A percentile compares a stretch with the other conserved stretches of the same genome.
phyloP scores from a whole-genome alignment of 2,797 vertebrate genomes.

The Agapornis canus region DNA sequence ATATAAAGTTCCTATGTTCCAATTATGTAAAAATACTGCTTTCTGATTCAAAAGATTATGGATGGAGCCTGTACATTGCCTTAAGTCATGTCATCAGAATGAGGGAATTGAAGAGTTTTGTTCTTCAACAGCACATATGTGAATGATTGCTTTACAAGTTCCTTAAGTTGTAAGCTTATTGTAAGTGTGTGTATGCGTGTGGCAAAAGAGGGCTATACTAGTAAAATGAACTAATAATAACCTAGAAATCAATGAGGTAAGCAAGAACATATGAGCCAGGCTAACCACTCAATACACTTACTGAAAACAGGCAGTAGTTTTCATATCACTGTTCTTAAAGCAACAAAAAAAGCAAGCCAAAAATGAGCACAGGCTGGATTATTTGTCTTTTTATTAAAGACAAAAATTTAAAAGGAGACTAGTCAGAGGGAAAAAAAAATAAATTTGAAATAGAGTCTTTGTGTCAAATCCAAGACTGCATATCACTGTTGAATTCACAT shows the following conservation, averaged over 20 bases:
- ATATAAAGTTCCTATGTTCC: background rate
- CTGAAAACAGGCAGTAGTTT: background rate
- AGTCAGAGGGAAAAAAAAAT: background rate
- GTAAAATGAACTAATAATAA: background rate
- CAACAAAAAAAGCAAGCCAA: background rate
- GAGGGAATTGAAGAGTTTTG: background rate
- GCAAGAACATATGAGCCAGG: background rate
- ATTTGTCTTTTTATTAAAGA: too few species aligned
- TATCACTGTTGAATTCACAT: background rate
- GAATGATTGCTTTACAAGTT: background rate
- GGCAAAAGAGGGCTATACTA: background rate
- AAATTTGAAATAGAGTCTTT: background rate
- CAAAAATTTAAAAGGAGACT: background rate
- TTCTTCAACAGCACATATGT: background rate
- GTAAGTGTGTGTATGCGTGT: background rate
- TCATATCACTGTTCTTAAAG: background rate
- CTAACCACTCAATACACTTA: background rate
- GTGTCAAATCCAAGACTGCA: background rate
- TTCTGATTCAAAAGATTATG: background rate
- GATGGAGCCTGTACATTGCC: background rate
- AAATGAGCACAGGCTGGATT: background rate
- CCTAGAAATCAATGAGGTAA: background rate
- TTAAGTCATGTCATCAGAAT: background rate
- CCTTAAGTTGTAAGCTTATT: background rate
- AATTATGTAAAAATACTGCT: background rate